These are phyloP conservation scores for Polymixis lichenea DNA, from an alignment of 2,888 invertebrate species.

Conservation along the genomic window DNA sequence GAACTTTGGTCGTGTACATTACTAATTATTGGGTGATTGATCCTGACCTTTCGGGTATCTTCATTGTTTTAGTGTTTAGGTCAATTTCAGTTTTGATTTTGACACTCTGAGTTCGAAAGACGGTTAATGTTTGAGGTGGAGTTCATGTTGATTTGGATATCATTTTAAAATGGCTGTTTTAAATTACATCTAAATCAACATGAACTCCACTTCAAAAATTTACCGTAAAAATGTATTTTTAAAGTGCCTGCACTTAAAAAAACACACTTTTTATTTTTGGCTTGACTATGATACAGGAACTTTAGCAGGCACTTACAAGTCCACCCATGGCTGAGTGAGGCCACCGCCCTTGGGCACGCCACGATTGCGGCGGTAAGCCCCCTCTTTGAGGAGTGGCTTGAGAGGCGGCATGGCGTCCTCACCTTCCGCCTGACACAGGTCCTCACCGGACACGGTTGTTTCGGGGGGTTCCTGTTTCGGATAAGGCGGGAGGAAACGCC, in stretches of 20 bases:
- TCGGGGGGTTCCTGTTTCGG: too few relatives aligned
- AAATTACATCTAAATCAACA: too few relatives aligned
- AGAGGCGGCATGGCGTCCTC: too few relatives aligned
- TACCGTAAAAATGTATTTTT: too few relatives aligned
- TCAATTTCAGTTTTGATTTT: not conserved
- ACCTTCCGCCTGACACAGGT: too few relatives aligned
- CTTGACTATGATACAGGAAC: not conserved
- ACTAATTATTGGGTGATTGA: constrained; percentile 43
- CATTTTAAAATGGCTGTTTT: not conserved
- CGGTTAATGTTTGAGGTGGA: not conserved
- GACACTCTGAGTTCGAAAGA: not conserved
- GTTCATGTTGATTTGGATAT: not conserved
- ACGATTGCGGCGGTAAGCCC: too few relatives aligned
- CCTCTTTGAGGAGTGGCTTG: too few relatives aligned
- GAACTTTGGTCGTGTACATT: constrained; percentile 48
- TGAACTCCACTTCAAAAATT: too few relatives aligned
- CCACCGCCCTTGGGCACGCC: too few relatives aligned
- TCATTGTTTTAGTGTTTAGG: not conserved
- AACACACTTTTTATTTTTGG: not conserved
- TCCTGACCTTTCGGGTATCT: not conserved
- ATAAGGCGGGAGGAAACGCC: too few relatives aligned
- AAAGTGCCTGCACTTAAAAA: not conserved
- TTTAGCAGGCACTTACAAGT: not conserved
- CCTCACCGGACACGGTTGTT: too few relatives aligned
- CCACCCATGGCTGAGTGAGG: too few relatives aligned